Conservation (phyloP, 1,140 invertebrate species). For the Bombus fervidus region DNA sequence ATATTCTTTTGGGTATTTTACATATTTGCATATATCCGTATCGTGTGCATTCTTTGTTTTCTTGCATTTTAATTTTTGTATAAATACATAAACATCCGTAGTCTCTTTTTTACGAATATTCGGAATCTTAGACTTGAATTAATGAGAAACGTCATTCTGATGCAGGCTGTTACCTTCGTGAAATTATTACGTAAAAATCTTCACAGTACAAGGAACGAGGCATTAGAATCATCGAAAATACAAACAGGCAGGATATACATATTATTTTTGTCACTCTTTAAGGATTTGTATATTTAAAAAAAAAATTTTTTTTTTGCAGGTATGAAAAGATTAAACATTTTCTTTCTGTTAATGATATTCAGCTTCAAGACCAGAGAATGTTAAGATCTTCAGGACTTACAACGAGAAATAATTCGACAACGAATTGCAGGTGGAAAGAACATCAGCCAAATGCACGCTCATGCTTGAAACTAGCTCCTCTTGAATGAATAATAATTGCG, state of each 20-base stretch:
- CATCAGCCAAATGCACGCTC: slow-evolving; percentile 77
- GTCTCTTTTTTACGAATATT: not conserved
- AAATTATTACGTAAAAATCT: not conserved
- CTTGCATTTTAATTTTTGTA: too few relatives aligned
- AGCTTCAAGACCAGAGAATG: not conserved
- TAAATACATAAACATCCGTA: not conserved
- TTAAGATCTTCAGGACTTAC: not conserved
- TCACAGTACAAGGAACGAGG: not conserved
- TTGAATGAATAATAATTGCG: slow-evolving; percentile 81
- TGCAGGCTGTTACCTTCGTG: not conserved
- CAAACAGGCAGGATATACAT: not conserved
- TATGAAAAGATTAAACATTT: not conserved
- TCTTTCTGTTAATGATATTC: not conserved
- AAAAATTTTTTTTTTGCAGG: not conserved
- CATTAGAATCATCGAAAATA: not conserved
- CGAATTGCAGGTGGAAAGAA: slow-evolving; percentile 56
- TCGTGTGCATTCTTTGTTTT: too few relatives aligned
- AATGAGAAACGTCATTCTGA: not conserved
- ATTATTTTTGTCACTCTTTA: not conserved
- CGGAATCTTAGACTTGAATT: not conserved
- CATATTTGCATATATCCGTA: too few relatives aligned
- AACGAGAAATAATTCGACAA: not conserved
- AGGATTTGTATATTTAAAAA: not conserved
- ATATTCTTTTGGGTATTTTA: too few relatives aligned
- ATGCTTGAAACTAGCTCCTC: slow-evolving; percentile 72